Evolutionary conservation across 2,888 invertebrate species (phyloP), one percentile per base, ranked within the genome.

Genomic region (Malthinus seriepunctatus): DNA sequence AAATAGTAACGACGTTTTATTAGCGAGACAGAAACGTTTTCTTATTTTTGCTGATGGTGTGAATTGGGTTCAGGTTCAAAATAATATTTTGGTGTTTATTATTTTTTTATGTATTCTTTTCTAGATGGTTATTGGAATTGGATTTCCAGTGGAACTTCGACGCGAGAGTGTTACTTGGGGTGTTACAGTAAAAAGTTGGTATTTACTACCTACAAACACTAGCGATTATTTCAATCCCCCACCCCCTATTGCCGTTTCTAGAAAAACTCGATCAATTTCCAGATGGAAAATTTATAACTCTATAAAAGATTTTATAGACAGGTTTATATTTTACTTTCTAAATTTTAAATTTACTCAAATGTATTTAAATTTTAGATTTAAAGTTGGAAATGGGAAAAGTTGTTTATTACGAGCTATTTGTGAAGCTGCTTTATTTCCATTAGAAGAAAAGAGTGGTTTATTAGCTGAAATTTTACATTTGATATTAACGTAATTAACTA

Each of bases 351-450:
- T 33, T 35, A 45, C 8, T 52, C 44, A 12, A n/a, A 45, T 15
- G 35, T 42, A 33, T 63, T 73, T 72, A 68, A 69, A 66, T 78
- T 77, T 61, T 74, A 88, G 87, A 70, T 83, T 86, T 68, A 84
- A 86, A 9, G 81, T 86, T 66, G 81, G 84, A 52, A 73, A 74
- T 56, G 89, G 89, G 5, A 83, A 86, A 64, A 84, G 85, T 34
- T 92, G 92, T 77, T 75, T 92, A 67, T 78, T 91, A 63, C 84
- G 89, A 67, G 84, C 87, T 65, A 89, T 92, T 73, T 92, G 92
- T 73, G 90, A 92, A 75, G 84, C 88, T 31, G 87, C 91, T 0
- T 84, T 85, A 65, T 79, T 83, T 60, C 88, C 89, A 48, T 84
- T 91, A 71, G 83, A 81, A 66, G 82, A 84, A 71, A 84, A 84